Percentiles rank a stretch among this genome's conserved stretches.
phyloP scores from a whole-genome alignment of 2,113 vertebrate genomes.

The Crocuta crocuta region DNA sequence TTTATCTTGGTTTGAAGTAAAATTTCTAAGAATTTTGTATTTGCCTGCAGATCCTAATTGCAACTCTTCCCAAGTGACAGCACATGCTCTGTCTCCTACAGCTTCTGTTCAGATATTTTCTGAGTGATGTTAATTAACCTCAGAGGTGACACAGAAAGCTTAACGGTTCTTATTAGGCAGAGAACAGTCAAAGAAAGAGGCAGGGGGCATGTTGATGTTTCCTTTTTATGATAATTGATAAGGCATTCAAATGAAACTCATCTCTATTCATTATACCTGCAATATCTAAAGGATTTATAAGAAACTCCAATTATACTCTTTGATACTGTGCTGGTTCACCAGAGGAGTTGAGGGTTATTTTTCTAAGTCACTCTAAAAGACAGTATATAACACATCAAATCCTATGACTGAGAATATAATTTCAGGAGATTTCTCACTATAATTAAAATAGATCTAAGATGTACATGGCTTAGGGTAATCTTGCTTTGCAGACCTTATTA shows the following conservation, averaged over 20 bases:
- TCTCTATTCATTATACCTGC: neutral
- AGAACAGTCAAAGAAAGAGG: neutral
- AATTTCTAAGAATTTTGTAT: neutral
- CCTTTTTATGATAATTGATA: constrained; percentile 29
- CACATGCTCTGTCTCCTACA: neutral
- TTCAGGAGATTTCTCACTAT: constrained; percentile 3
- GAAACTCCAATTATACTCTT: neutral
- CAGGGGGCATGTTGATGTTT: neutral
- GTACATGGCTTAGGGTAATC: neutral
- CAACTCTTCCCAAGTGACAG: constrained; percentile 19
- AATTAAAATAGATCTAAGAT: constrained; percentile 13
- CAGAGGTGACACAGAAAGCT: constrained; percentile 44
- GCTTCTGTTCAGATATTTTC: constrained; percentile 12
- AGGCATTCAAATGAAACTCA: neutral
- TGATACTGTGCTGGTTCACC: neutral
- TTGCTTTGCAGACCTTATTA: constrained; percentile 40
- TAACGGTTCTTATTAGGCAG: constrained; percentile 30
- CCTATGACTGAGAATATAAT: neutral
- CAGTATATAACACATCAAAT: neutral
- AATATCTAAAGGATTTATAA: neutral
- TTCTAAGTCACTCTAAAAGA: neutral
- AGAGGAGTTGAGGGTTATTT: constrained; percentile 1
- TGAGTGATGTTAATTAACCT: constrained; percentile 64
- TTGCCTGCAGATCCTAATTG: constrained; percentile 24
- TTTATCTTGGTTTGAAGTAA: constrained; percentile 33